Conservation (phyloP, 2,797 vertebrate species). For the Argentina silus region DNA sequence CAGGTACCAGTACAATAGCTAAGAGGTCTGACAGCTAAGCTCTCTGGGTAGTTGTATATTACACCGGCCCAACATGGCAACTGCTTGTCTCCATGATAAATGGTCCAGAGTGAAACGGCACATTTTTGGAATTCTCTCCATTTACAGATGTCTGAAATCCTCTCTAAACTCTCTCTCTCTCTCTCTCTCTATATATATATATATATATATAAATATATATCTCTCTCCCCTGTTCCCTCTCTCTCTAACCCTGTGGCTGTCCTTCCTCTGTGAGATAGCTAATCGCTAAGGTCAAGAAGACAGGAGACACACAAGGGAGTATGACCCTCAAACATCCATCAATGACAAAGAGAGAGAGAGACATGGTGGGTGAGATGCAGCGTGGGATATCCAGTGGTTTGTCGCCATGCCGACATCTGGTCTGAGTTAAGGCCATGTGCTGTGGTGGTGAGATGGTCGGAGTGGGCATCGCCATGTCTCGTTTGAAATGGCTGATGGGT, state of each 20-base stretch:
- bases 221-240: neutral
- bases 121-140: constrained; percentile 49
- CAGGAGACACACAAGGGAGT: constrained; percentile 13
- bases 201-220: no score
- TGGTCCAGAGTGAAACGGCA: constrained; percentile 30
- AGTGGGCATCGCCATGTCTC: constrained; percentile 13
- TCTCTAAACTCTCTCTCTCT: constrained; percentile 5
- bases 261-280: neutral
- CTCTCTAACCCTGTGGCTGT: constrained; percentile 14
- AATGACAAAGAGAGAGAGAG: constrained; percentile 32
- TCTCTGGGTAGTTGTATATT: constrained; percentile 36
- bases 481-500: constrained; percentile 20
- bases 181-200: no score
- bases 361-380: neutral
- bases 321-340: constrained; percentile 28
- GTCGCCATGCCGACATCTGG: constrained; percentile 44
- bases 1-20: constrained; percentile 14
- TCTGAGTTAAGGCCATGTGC: constrained; percentile 19
- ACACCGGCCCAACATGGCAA: constrained; percentile 37
- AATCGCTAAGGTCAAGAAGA: constrained; percentile 4
- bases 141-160: constrained; percentile 57
- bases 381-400: constrained; percentile 35
- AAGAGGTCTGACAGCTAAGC: constrained; percentile 19
- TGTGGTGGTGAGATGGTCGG: constrained; percentile 15
- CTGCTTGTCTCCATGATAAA: constrained; percentile 55